phyloP scores from a whole-genome alignment of 2,113 vertebrate species.

The Guaruba guarouba region DNA sequence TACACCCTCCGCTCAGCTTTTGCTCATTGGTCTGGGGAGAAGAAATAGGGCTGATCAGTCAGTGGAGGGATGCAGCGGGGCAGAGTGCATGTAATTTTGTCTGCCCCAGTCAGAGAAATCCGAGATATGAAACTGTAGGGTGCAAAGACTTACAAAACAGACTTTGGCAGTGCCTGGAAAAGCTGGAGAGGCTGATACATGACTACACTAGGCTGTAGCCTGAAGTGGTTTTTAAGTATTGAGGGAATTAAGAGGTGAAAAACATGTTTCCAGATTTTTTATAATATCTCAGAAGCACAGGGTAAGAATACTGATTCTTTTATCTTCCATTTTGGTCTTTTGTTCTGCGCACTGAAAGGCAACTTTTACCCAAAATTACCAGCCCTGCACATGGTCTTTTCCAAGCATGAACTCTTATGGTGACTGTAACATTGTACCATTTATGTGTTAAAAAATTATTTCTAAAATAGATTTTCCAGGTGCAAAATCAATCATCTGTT shows the following conservation, averaged over 20 bases:
- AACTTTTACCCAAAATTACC: background rate
- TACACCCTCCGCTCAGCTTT: fast-evolving
- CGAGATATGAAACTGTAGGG: background rate
- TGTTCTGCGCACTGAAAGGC: background rate
- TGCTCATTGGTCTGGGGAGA: background rate
- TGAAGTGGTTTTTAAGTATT: slow-evolving; percentile 10
- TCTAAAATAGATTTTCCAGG: slow-evolving; percentile 18
- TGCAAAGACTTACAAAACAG: background rate
- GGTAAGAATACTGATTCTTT: background rate
- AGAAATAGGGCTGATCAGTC: background rate
- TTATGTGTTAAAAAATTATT: background rate
- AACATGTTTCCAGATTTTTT: background rate
- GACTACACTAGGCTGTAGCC: background rate
- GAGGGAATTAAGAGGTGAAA: background rate
- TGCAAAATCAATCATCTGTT: slow-evolving; percentile 32
- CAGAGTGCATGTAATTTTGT: background rate
- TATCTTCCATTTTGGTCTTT: background rate
- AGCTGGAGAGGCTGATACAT: background rate
- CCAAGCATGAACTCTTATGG: background rate
- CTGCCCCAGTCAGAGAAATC: background rate
- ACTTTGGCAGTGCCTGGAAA: background rate
- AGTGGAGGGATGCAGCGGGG: background rate
- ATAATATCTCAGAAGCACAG: background rate
- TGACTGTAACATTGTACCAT: background rate
- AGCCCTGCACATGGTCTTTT: background rate